A percentile compares a stretch with the other conserved stretches of the same genome.
Conservation (phyloP, 2,797 vertebrate species). For the Sarcophilus harrisii region DNA sequence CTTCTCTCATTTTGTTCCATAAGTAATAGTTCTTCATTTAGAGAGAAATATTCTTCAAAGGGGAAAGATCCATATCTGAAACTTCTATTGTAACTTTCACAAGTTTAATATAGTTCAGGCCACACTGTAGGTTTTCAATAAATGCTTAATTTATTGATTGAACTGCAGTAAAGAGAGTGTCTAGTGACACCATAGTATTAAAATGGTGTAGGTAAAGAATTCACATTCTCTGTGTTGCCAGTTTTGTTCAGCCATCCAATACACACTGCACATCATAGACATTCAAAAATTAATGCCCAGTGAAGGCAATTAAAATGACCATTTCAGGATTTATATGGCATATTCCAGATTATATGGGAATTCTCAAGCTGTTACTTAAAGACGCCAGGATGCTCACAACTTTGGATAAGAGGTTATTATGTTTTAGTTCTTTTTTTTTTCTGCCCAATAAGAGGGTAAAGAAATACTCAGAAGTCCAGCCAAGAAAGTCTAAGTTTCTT, state of each 20-base stretch:
- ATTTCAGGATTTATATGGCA: background rate
- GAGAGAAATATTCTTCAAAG: slow-evolving; percentile 3
- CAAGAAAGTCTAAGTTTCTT: slow-evolving; percentile 19
- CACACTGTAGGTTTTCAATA: background rate
- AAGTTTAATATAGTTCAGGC: background rate
- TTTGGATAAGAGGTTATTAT: background rate
- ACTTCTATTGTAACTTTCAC: slow-evolving; percentile 21
- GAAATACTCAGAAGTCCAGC: slow-evolving; percentile 5
- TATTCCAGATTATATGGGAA: background rate
- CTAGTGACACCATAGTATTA: background rate
- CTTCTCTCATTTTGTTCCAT: slow-evolving; percentile 30
- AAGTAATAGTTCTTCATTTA: slow-evolving; percentile 19
- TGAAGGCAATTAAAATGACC: background rate
- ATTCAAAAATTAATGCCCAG: background rate
- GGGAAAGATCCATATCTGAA: background rate
- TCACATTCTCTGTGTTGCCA: background rate
- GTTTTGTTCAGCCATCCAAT: background rate
- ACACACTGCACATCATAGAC: background rate
- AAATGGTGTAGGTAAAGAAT: background rate
- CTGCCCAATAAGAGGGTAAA: slow-evolving; percentile 16
- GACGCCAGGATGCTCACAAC: background rate
- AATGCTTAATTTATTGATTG: background rate
- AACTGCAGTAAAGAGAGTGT: background rate
- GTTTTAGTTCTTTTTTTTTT: background rate
- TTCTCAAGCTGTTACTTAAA: background rate